Evolutionary conservation across 2,113 vertebrate species (phyloP), one percentile per base, ranked within the genome.

Genomic region (Conger conger): DNA sequence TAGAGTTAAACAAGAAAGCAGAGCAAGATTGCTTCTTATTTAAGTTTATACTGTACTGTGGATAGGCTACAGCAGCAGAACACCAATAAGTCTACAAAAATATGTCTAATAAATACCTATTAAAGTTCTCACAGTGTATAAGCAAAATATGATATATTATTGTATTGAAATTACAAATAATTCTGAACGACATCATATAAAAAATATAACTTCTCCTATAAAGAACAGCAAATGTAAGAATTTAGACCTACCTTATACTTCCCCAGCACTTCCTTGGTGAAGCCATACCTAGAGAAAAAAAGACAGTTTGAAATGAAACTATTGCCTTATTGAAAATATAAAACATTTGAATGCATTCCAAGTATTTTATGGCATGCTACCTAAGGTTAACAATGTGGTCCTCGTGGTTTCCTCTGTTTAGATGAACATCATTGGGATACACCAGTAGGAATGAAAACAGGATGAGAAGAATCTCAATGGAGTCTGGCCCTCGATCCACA

Each of bases 331-430:
- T n/a, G n/a, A n/a, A n/a, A n/a, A n/a, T n/a, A n/a, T n/a, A n/a
- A n/a, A n/a, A n/a, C n/a, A n/a, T n/a, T n/a, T n/a, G n/a, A n/a
- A n/a, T n/a, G 16, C 11, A 13, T 9, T 68, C 15, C 30, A 36
- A 45, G 20, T 45, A 40, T 17, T 53, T 77, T 63, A 33, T 45
- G 5, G 45, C 50, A 76, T 11, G 83, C 0, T 94, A 97, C 97
- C 96, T 96, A 90, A 98, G 91, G 86, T 99, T 99, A 63, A 99
- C 95, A 36, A 98, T 94, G 82, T 97, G 95, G 90, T 99, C 97
- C 88, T 99, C 97, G 0, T 99, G 97, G 92, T 99, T 99, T 79
- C 98, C 97, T 0, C 97, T 92, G 90, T 98, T 99, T 40, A 99
- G 94, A 63, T 98, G 95, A 85, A 99, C 94, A 60, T 96, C 95